Conservation (phyloP, 2,113 vertebrate genomes). For the Arizona elegans region DNA sequence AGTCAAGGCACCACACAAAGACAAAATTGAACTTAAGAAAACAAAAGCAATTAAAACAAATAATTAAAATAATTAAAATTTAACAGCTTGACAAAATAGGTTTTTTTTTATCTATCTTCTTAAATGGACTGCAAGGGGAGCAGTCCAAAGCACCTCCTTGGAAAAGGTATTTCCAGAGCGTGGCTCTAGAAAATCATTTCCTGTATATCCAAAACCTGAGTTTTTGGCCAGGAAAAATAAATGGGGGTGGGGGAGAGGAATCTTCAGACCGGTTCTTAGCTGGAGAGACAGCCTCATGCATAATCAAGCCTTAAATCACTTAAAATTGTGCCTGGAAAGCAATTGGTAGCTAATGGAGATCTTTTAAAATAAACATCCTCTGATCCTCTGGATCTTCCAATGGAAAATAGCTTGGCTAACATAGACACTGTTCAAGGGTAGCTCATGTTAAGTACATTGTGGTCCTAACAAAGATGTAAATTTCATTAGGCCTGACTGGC, state of each 20-base stretch:
- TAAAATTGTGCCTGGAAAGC: neutral
- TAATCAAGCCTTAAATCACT: neutral
- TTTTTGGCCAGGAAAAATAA: neutral
- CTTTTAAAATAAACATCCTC: neutral
- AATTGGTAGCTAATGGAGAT: neutral
- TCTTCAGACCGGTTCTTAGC: neutral
- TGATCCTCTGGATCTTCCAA: neutral
- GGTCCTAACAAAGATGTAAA: neutral
- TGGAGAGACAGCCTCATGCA: neutral
- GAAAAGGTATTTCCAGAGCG: neutral
- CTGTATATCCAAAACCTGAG: neutral
- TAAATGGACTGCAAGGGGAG: neutral
- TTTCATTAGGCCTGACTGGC: neutral
- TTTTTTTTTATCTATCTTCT: neutral
- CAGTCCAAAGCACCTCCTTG: neutral
- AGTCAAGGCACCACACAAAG: neutral
- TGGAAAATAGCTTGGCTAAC: neutral
- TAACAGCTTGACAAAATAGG: neutral
- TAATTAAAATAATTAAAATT: neutral
- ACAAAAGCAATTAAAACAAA: neutral
- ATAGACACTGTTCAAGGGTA: neutral
- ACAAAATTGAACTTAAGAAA: neutral
- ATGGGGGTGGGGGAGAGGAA: neutral
- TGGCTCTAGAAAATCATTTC: neutral
- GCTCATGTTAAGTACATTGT: neutral